Percentiles rank a stretch among this genome's conserved stretches.
These are phyloP conservation scores for Cosmopolites sordidus DNA, from an alignment of 2,888 invertebrate species.

Conservation along the genomic window DNA sequence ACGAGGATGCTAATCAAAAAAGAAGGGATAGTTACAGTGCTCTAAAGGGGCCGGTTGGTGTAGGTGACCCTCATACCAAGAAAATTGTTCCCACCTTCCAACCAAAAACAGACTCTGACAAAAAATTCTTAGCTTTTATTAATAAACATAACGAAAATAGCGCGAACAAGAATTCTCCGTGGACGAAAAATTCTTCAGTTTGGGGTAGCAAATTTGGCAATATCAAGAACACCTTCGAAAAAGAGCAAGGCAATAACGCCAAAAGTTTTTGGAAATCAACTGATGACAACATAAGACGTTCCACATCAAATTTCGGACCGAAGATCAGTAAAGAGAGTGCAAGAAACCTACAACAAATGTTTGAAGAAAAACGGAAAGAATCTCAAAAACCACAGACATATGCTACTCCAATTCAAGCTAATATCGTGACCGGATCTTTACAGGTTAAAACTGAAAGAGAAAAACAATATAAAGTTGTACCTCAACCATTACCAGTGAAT, in stretches of 20 bases:
- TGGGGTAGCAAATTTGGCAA: slow-evolving; percentile 82
- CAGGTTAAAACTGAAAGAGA: slow-evolving; percentile 39
- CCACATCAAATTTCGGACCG: slow-evolving; percentile 41
- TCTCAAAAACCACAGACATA: slow-evolving; percentile 29
- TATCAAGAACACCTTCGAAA: slow-evolving; percentile 78
- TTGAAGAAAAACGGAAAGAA: slow-evolving; percentile 45
- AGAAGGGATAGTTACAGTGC: slow-evolving; percentile 48
- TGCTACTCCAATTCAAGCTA: slow-evolving; percentile 41
- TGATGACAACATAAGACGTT: slow-evolving; percentile 50
- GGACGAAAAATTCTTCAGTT: slow-evolving; percentile 48
- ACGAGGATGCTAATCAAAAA: slow-evolving; percentile 40
- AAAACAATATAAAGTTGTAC: slow-evolving; percentile 50
- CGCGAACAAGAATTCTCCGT: slow-evolving; percentile 33
- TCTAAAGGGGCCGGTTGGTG: slow-evolving; percentile 57
- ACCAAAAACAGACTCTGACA: slow-evolving; percentile 81
- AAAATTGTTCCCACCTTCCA: slow-evolving; percentile 59
- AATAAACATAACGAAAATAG: slow-evolving; percentile 63
- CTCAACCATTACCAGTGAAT: slow-evolving; percentile 61
- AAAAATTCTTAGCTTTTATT: slow-evolving; percentile 78
- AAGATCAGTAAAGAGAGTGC: slow-evolving; percentile 44
- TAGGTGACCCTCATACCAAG: slow-evolving; percentile 48
- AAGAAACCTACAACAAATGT: slow-evolving; percentile 44
- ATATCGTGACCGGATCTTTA: slow-evolving; percentile 23
- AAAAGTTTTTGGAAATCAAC: slow-evolving; percentile 60
- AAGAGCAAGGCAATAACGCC: slow-evolving; percentile 52